Base-by-base conservation (phyloP, 2,113 vertebrate genomes). In the Laticauda colubrina region DNA sequence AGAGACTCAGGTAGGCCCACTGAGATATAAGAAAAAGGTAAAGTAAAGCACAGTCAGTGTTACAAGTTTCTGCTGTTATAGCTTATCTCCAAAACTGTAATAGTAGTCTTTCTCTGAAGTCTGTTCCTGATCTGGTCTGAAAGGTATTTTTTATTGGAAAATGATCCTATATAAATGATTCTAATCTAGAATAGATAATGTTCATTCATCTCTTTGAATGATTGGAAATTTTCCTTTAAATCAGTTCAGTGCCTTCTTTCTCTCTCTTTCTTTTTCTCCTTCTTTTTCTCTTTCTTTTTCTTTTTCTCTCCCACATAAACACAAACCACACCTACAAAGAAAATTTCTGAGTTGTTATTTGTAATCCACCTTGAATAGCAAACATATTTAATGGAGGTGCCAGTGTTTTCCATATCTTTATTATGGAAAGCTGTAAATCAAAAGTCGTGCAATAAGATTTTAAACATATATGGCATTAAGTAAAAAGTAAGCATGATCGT, bases 371-470 rank as follows among this genome's bases (percentile, higher is more conserved):
- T 29, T 23, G 75, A 89, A 88, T 12, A 69, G 1, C 43, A 91
- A 10, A 0, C 12, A 18, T 53, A 0, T 18, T 51, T 87, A 12
- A 10, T 24, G 59, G 5, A 2, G 1, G 18, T 4, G 0, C 15
- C 88, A 92, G 24, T 24, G 59, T 92, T 34, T 92, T 45, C 39
- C n/a, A 87, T 12, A 56, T 0, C 0, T 94, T 93, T 91, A 43
- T 14, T 7, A 43, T 39, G 34, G 34, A 39, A 39, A 75, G 3
- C 51, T 26, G 69, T 18, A 39, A 93, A 91, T 29, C 93, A 26
- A 85, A 43, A 4, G 0, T 21, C 5, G 43, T 39, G 29, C 93
- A 90, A 29, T 12, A 75, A 39, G 90, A 92, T 39, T 88, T 90
- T 51, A 18, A 57, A 29, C 24, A 92, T 1, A 90, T 89, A 51